Conservation (phyloP, 2,888 invertebrate genomes). For the Eilema depressum region DNA sequence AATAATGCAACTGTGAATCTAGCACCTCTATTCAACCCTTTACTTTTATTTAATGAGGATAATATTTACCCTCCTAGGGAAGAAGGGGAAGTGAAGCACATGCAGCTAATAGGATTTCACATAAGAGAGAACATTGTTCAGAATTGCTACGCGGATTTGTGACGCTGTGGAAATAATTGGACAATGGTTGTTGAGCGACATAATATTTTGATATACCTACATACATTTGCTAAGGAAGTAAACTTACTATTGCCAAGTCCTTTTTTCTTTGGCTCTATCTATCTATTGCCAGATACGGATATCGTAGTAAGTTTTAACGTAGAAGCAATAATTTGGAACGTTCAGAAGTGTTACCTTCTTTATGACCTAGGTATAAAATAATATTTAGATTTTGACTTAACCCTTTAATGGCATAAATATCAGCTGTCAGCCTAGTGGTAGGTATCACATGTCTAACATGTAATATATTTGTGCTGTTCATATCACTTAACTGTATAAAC, state of each 20-base stretch:
- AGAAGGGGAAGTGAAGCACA: conserved; percentile 32
- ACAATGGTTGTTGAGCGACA: conserved; percentile 44
- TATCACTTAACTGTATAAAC: too few species aligned
- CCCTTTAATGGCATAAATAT: too few species aligned
- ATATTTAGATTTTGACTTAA: too few species aligned
- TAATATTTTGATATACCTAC: conserved; percentile 43
- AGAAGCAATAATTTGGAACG: too few species aligned
- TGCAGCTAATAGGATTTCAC: conserved; percentile 49
- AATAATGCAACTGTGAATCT: background rate
- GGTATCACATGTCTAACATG: too few species aligned
- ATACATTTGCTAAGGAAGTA: background rate
- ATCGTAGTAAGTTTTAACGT: too few species aligned
- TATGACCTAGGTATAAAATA: too few species aligned
- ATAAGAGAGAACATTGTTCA: conserved; percentile 49
- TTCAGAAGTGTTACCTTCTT: too few species aligned
- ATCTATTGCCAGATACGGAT: too few species aligned
- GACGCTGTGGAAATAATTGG: conserved; percentile 45
- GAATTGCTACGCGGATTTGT: conserved; percentile 47
- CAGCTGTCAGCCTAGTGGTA: too few species aligned
- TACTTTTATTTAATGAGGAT: conserved; percentile 1
- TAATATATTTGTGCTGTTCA: too few species aligned
- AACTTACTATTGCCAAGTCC: background rate
- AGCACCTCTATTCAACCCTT: background rate
- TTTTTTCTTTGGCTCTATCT: too few species aligned
- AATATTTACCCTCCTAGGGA: background rate